Conservation (phyloP, 2,113 vertebrate species). For the Nothobranchius kuhntae region DNA sequence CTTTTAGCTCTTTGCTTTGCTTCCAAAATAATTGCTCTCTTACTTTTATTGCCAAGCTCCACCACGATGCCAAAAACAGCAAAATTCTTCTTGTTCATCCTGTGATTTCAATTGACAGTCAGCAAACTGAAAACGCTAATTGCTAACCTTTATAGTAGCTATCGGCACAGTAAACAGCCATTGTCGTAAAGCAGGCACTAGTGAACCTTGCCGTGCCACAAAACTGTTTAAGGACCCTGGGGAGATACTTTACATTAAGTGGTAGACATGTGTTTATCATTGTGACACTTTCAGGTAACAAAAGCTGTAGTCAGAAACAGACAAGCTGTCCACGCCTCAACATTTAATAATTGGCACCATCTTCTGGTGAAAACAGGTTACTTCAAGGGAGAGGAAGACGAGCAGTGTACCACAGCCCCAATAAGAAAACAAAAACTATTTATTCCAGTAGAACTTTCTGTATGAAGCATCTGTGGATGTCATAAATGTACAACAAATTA, state of each 20-base stretch:
- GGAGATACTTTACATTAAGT: background rate
- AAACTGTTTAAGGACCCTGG: background rate
- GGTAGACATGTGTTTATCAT: background rate
- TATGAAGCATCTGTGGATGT: background rate
- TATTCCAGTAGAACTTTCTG: background rate
- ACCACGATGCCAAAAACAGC: too few species aligned
- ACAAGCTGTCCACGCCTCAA: background rate
- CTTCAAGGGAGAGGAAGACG: conserved; percentile 20
- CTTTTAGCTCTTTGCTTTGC: too few species aligned
- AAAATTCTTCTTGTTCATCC: too few species aligned
- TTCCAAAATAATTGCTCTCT: too few species aligned
- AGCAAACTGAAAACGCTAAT: too few species aligned
- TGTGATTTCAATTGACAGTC: too few species aligned
- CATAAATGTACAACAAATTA: background rate
- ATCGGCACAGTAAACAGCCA: too few species aligned
- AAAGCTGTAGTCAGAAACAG: too few species aligned
- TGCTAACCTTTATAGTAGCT: too few species aligned
- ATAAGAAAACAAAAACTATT: conserved; percentile 13
- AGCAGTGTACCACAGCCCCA: background rate
- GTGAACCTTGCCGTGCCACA: too few species aligned
- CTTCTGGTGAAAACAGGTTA: conserved; percentile 34
- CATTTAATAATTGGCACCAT: conserved; percentile 26
- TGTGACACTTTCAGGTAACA: background rate
- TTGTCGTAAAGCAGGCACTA: too few species aligned
- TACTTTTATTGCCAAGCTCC: too few species aligned